Percentiles rank a stretch among this genome's conserved stretches.
phyloP scores from a whole-genome alignment of 2,888 invertebrate species.

The Ochlodes sylvanus region DNA sequence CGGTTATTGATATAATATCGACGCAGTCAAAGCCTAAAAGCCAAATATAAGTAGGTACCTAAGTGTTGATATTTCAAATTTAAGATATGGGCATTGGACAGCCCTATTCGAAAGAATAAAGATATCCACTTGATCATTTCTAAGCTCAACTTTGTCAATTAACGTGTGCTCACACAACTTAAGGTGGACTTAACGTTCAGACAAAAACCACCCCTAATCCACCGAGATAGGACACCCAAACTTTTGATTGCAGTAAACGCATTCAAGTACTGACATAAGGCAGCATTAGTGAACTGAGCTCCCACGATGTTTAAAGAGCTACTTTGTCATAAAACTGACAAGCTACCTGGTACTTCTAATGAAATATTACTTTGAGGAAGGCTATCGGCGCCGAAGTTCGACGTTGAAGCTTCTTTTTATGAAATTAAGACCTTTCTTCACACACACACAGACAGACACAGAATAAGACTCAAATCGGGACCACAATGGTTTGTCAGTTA shows the following conservation, averaged over 20 bases:
- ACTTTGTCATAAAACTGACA: constrained; percentile 36
- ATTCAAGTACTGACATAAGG: constrained; percentile 55
- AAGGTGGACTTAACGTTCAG: constrained; percentile 19
- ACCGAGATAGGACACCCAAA: constrained; percentile 1
- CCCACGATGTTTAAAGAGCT: constrained; percentile 61
- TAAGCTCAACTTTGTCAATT: constrained; percentile 49
- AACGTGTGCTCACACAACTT: constrained; percentile 48
- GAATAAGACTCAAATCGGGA: too few relatives aligned
- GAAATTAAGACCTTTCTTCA: too few relatives aligned
- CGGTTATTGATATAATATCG: too few relatives aligned
- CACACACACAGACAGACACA: too few relatives aligned
- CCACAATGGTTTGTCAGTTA: too few relatives aligned
- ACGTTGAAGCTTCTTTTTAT: too few relatives aligned
- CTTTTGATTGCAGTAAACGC: constrained; percentile 29
- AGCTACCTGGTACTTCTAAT: constrained; percentile 24
- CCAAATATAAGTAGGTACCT: too few relatives aligned
- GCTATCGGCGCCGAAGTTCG: background rate
- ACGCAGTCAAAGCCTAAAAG: too few relatives aligned
- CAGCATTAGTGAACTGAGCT: constrained; percentile 71
- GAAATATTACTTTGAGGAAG: constrained; percentile 11
- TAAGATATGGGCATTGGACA: background rate
- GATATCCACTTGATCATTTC: constrained; percentile 36
- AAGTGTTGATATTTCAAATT: too few relatives aligned
- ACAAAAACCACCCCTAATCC: constrained; percentile 19
- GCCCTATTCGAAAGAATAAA: constrained; percentile 32